phyloP scores from a whole-genome alignment of 1,140 invertebrate genomes.

The Gryllus bimaculatus region DNA sequence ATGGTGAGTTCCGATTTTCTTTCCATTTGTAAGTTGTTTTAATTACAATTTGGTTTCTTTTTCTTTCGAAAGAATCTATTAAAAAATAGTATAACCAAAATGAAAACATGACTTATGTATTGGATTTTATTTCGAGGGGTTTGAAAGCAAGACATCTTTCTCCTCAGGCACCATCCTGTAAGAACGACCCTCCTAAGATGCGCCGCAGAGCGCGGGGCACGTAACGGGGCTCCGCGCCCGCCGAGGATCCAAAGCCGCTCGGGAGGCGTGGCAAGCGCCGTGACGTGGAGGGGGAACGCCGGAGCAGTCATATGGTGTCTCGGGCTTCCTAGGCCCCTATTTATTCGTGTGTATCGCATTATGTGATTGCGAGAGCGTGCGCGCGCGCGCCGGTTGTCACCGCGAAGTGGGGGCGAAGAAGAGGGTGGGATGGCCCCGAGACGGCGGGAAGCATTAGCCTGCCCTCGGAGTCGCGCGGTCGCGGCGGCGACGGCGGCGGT shows the following conservation, averaged over 20 bases:
- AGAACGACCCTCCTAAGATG: too few relatives aligned
- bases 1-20: not conserved
- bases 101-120: too few relatives aligned
- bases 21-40: not conserved
- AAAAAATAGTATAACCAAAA: too few relatives aligned
- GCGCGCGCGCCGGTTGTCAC: not conserved
- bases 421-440: not conserved
- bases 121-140: too few relatives aligned
- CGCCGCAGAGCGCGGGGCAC: too few relatives aligned
- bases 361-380: not conserved
- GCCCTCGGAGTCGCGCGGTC: not conserved
- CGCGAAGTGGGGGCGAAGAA: not conserved
- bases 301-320: not conserved
- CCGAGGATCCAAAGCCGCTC: conserved; percentile 1
- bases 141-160: too few relatives aligned
- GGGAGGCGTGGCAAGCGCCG: not conserved
- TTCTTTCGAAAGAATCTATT: too few relatives aligned
- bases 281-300: not conserved
- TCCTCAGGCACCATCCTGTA: too few relatives aligned
- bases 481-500: not conserved
- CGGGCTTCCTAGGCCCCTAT: not conserved
- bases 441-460: not conserved
- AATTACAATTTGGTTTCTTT: not conserved
- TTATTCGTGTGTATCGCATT: not conserved
- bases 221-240: not conserved